Evolutionary conservation across 2,888 invertebrate genomes (phyloP).

Genomic region (Tachina fera): DNA sequence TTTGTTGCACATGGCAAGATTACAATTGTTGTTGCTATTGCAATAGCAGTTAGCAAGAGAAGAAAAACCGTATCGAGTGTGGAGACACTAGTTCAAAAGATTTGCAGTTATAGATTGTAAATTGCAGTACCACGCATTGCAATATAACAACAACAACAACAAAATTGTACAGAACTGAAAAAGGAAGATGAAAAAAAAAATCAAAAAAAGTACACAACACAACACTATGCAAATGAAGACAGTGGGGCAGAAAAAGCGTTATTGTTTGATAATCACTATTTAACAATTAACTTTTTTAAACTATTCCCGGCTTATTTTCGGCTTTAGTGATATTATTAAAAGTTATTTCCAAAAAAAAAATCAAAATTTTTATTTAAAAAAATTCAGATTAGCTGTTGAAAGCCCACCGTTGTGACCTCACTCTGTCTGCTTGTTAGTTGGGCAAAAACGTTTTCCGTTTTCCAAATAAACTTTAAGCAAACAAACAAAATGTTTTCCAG

Average conservation of each 20-base stretch:
- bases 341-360: not conserved
- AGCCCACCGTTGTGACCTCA: slow-evolving; percentile 29
- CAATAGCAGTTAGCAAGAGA: slow-evolving; percentile 17
- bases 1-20: slow-evolving; percentile 16
- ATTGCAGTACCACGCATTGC: slow-evolving; percentile 64
- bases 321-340: too few relatives aligned
- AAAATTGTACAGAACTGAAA: slow-evolving; percentile 12
- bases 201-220: not conserved
- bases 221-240: slow-evolving; percentile 29
- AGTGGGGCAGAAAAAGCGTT: slow-evolving; percentile 15
- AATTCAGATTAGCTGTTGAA: not conserved
- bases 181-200: not conserved
- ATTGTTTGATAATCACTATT: too few relatives aligned
- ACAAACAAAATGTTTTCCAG: slow-evolving; percentile 68
- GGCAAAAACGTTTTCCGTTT: slow-evolving; percentile 46
- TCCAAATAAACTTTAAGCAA: slow-evolving; percentile 42
- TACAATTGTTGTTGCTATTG: slow-evolving; percentile 26
- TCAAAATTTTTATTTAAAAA: not conserved
- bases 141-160: slow-evolving; percentile 21
- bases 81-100: slow-evolving; percentile 69
- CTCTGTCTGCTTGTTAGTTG: slow-evolving; percentile 48
- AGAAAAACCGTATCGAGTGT: slow-evolving; percentile 52
- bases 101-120: slow-evolving; percentile 72
- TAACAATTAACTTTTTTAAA: too few relatives aligned
- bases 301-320: too few relatives aligned